Evolutionary conservation across 2,113 vertebrate genomes (phyloP), one percentile per base, ranked within the genome.

Genomic region (Spea bombifrons): DNA sequence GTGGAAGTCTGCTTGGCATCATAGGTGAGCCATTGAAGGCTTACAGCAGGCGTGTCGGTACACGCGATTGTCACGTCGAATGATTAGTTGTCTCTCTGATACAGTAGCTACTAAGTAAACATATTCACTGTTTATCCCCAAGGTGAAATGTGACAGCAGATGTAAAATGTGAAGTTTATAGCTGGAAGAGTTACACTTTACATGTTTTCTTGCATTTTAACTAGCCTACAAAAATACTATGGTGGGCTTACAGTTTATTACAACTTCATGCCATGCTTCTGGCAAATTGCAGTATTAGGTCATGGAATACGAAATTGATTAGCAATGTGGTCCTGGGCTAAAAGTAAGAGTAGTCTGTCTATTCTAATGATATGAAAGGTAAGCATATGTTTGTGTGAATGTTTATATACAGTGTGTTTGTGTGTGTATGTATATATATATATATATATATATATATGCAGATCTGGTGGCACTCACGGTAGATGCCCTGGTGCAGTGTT

Each of bases 211-310:
- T 46, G 52, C 45, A 17, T 55, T 67, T 76, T 76, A 68, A 76
- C 66, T 47, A 76, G 75, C 50, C 44, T 44, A 17, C n/a, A 7
- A 52, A 65, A 66, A n/a, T 53, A 69, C 6, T 55, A 50, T 57
- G 44, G 66, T 44, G 73, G 73, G 46, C 73, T 49, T 43, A 5
- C 5, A 43, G 61, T 75, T 75, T 75, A 75, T 75, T 52, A 63
- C 73, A n/a, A 30, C 30, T 30, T 30, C 55, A 59, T 4, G 55
- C 55, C 55, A 59, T 59, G 12, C 15, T 9, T 59, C 55, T 4
- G 15, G 15, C 55, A 30, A 30, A 30, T 30, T n/a, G n/a, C n/a
- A n/a, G n/a, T n/a, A n/a, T n/a, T 30, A 30, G 30, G 30, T 30
- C 30, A 30, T 30, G 30, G 30, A 30, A 30, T 30, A 30, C 30